phyloP scores from a whole-genome alignment of 2,113 vertebrate species.

The Seriola rivoliana region DNA sequence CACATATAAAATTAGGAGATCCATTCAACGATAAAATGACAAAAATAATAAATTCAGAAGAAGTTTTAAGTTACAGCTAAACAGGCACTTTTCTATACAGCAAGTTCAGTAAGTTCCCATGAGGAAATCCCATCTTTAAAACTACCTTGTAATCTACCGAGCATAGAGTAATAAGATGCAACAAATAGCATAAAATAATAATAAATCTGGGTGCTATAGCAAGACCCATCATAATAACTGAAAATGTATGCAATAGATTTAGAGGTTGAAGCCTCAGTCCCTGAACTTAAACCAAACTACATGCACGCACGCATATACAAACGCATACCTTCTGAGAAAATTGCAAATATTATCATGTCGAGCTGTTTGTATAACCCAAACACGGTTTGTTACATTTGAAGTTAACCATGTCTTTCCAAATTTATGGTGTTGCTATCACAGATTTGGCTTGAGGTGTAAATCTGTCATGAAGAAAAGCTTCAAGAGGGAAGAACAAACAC shows the following conservation, averaged over 20 bases:
- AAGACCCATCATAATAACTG: background rate
- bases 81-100: no score
- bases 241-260: background rate
- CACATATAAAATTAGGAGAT: background rate
- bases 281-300: slow-evolving; percentile 19
- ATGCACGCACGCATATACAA: slow-evolving; percentile 7
- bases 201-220: background rate
- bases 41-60: no score
- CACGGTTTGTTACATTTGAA: background rate
- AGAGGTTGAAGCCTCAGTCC: background rate
- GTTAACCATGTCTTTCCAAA: slow-evolving; percentile 14
- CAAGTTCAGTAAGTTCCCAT: background rate
- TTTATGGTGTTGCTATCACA: background rate
- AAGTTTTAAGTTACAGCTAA: no score
- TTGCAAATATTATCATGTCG: slow-evolving; percentile 20
- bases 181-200: background rate
- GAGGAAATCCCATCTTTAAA: background rate
- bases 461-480: slow-evolving; percentile 28
- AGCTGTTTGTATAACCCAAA: background rate
- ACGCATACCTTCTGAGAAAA: slow-evolving; percentile 7
- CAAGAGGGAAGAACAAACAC: slow-evolving; percentile 19
- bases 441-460: slow-evolving; percentile 25
- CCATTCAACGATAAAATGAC: background rate
- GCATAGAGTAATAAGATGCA: background rate
- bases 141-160: background rate